Evolutionary conservation across 1,140 invertebrate genomes (phyloP), one percentile per base, ranked within the genome.

Genomic region (Zophobas morio): DNA sequence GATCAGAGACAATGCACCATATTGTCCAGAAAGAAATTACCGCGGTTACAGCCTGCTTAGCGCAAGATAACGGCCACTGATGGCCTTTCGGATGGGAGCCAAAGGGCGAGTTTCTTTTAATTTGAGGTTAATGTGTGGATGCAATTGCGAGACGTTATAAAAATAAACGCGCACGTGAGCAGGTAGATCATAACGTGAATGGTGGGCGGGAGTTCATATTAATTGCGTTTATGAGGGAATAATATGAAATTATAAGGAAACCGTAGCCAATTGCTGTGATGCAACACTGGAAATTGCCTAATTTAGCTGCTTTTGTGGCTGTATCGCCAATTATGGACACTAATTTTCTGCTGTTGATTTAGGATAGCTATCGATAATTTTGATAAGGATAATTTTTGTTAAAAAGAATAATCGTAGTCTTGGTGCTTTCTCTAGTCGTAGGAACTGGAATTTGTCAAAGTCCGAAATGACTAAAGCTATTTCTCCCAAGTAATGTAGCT

Each of bases 31-130:
- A 51, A 51, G 49, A 51, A 51, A 51, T 51, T 51, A 51, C 20
- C 49, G 3, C 3, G 3, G 49, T 51, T 51, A 51, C n/a, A 51
- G 49, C n/a, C 49, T 51, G 49, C 4, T 51, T 51, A 20, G n/a
- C 49, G 20, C 49, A 51, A 20, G 49, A 51, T 51, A 51, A 51
- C 20, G 49, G n/a, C 4, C 49, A 20, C 20, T 20, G 4, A 2
- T 20, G 3, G 49, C 2, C 49, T 51, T 20, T 51, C 49, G 6
- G 54, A 35, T 8, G 33, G 2, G 3, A 42, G 39, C 37, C 60
- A 42, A 66, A 66, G 36, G 37, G 37, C 60, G 60, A 66, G 39
- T 39, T 66, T 66, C 39, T 66, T 66, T 66, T 46, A 66, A 66
- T 66, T 66, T 66, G 60, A n/a, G 37, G 35, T 40, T 63, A 63